Evolutionary conservation across 2,113 vertebrate genomes (phyloP).

Genomic region (Pungitius pungitius): DNA sequence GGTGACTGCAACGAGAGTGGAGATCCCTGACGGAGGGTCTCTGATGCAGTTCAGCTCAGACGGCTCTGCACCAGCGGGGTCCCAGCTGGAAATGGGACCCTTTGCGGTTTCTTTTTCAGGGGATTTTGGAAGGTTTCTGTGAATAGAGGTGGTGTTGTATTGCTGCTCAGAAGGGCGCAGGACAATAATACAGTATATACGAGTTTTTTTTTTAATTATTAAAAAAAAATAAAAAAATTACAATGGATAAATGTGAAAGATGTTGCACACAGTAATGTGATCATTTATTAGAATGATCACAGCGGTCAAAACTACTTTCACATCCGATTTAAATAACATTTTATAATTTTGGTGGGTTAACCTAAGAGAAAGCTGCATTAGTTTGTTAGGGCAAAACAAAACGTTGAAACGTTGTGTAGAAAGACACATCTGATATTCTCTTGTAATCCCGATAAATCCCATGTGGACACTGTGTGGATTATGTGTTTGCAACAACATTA

Average conservation of each 20-base stretch:
- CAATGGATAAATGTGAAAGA: not conserved
- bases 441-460: not conserved
- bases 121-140: not conserved
- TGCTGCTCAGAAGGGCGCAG: not conserved
- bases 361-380: not conserved
- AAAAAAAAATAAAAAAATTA: too few relatives aligned
- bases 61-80: conserved; percentile 8
- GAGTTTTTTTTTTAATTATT: too few relatives aligned
- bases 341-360: too few relatives aligned
- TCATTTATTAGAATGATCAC: too few relatives aligned
- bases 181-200: not conserved
- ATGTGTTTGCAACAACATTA: not conserved
- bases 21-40: conserved; percentile 51
- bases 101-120: conserved; percentile 1
- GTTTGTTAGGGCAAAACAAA: not conserved
- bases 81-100: conserved; percentile 28
- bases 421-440: not conserved
- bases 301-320: too few relatives aligned
- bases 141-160: not conserved
- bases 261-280: not conserved
- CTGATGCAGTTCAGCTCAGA: conserved; percentile 48
- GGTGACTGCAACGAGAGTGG: conserved; percentile 56
- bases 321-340: too few relatives aligned
- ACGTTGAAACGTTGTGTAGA: too few relatives aligned
- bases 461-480: not conserved